phyloP scores from a whole-genome alignment of 2,113 vertebrate species.

The Fulmarus glacialis region DNA sequence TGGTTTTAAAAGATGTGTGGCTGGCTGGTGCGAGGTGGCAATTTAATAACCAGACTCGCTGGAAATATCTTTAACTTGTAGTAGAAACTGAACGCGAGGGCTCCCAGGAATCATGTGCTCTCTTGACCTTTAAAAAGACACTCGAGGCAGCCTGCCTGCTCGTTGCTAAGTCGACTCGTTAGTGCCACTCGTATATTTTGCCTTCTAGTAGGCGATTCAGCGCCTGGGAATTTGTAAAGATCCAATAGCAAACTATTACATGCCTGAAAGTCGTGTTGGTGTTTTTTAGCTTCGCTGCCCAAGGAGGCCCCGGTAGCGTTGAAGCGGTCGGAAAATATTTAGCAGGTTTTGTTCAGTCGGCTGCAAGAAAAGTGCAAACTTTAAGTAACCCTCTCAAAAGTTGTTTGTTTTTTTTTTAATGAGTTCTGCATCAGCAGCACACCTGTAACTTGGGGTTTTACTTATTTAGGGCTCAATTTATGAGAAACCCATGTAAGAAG shows the following conservation, averaged over 20 bases:
- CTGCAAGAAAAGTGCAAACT: background rate
- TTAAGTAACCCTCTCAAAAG: background rate
- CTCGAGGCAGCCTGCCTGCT: background rate
- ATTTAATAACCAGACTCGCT: background rate
- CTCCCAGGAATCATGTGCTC: background rate
- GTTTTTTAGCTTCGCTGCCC: background rate
- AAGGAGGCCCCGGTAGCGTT: background rate
- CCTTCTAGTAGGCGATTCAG: background rate
- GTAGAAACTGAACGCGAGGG: background rate
- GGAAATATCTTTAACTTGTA: background rate
- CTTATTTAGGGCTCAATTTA: background rate
- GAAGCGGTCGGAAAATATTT: accelerated
- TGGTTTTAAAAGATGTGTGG: background rate
- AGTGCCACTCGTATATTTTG: slow-evolving; percentile 28
- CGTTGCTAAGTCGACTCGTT: background rate
- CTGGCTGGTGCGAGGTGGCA: accelerated
- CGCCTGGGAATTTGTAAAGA: background rate
- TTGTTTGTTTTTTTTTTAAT: background rate
- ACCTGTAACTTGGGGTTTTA: background rate
- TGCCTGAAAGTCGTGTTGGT: background rate
- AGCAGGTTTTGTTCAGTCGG: background rate
- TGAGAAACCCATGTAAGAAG: background rate
- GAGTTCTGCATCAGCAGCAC: background rate
- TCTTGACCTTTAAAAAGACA: slow-evolving; percentile 42
- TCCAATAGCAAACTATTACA: background rate